phyloP scores from a whole-genome alignment of 2,113 vertebrate genomes.

The Cinclus mexicanus region DNA sequence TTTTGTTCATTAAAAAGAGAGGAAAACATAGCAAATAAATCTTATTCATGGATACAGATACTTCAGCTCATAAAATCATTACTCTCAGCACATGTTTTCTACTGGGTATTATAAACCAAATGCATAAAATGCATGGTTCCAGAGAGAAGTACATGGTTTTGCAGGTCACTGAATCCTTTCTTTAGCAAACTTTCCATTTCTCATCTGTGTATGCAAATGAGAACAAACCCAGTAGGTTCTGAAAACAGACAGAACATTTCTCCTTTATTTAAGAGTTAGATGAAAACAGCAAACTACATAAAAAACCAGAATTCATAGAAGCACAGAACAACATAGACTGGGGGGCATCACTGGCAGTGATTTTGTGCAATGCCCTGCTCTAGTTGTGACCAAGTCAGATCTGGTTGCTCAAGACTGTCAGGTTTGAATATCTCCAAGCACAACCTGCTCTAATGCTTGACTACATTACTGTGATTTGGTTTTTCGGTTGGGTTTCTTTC shows the following conservation, averaged over 20 bases:
- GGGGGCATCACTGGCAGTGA: background rate
- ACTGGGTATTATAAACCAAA: slow-evolving; percentile 7
- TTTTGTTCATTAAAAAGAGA: slow-evolving; percentile 44
- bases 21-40: slow-evolving; percentile 8
- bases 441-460: background rate
- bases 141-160: slow-evolving; percentile 41
- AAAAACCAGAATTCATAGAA: background rate
- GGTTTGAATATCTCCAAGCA: background rate
- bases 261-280: background rate
- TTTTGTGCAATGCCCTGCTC: background rate
- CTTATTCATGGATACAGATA: slow-evolving; percentile 37
- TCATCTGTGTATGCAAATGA: background rate
- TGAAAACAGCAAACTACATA: background rate
- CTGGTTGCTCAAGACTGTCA: background rate
- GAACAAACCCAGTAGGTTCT: background rate
- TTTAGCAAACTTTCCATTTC: slow-evolving; percentile 10
- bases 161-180: slow-evolving; percentile 31
- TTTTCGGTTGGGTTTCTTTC: background rate
- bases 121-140: slow-evolving; percentile 17
- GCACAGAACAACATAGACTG: background rate
- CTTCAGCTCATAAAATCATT: slow-evolving; percentile 14
- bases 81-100: slow-evolving; percentile 14
- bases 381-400: background rate
- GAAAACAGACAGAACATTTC: background rate
- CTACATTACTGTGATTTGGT: background rate